phyloP scores from a whole-genome alignment of 2,888 invertebrate species.

The Cybosia mesomella region DNA sequence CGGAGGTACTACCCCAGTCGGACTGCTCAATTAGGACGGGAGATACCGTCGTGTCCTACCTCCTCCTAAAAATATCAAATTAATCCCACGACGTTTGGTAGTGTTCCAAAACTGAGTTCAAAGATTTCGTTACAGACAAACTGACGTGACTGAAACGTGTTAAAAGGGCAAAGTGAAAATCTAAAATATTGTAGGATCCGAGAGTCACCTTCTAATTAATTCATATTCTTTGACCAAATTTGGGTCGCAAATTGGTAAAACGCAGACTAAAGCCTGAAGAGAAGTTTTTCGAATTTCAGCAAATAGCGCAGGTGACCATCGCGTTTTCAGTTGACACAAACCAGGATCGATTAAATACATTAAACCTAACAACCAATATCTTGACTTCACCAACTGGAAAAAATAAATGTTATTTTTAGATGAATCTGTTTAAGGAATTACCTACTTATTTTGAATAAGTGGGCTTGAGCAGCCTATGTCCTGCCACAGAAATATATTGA shows the following conservation, averaged over 20 bases:
- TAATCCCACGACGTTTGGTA: too few species aligned
- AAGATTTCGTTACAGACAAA: too few species aligned
- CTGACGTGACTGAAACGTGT: too few species aligned
- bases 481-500: too few species aligned
- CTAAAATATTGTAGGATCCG: not conserved
- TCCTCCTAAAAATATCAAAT: too few species aligned
- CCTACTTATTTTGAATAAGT: too few species aligned
- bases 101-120: too few species aligned
- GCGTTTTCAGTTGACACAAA: conserved; percentile 60
- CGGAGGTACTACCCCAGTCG: too few species aligned
- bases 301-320: conserved; percentile 70
- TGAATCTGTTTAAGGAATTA: not conserved
- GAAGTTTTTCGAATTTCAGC: conserved; percentile 69
- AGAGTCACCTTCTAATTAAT: conserved; percentile 68
- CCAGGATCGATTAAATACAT: conserved; percentile 77
- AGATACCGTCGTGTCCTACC: too few species aligned
- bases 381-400: conserved; percentile 67
- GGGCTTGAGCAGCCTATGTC: too few species aligned
- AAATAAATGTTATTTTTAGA: not conserved
- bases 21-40: too few species aligned
- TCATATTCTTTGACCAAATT: conserved; percentile 60
- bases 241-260: conserved; percentile 56
- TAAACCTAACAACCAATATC: conserved; percentile 73
- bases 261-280: conserved; percentile 70
- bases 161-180: not conserved